Evolutionary conservation across 2,888 invertebrate species (phyloP).

Genomic region (Carterocephalus palaemon): DNA sequence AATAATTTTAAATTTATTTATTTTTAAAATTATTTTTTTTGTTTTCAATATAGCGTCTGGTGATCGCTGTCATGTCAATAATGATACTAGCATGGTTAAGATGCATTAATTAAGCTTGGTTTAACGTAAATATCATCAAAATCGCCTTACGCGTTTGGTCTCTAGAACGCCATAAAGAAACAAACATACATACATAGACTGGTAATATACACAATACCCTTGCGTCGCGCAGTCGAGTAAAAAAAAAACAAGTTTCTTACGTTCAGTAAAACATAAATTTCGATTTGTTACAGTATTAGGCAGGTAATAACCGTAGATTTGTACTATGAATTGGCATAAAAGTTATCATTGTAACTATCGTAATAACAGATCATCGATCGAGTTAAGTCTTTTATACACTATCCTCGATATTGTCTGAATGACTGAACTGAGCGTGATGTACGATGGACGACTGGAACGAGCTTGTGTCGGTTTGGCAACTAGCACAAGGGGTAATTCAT

Average conservation of each 20-base stretch:
- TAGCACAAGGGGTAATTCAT: not conserved
- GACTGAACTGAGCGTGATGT: not conserved
- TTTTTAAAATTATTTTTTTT: too few species aligned
- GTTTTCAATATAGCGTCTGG: too few species aligned
- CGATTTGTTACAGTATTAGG: conserved; percentile 3
- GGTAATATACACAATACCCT: too few species aligned
- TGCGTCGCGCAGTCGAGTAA: not conserved
- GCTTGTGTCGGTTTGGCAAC: not conserved
- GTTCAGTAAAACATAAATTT: not conserved
- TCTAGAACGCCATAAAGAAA: too few species aligned
- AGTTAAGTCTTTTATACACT: conserved; percentile 7
- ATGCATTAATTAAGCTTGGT: too few species aligned
- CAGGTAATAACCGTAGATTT: conserved; percentile 16
- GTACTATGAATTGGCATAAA: conserved; percentile 12
- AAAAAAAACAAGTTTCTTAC: not conserved
- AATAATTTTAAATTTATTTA: too few species aligned
- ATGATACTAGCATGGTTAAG: too few species aligned
- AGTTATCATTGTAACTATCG: conserved; percentile 10
- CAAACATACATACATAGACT: too few species aligned
- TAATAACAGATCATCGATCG: conserved; percentile 19
- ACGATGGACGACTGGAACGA: not conserved
- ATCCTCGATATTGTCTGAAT: not conserved
- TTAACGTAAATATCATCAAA: too few species aligned
- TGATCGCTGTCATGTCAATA: too few species aligned
- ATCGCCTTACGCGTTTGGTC: too few species aligned